These are phyloP conservation scores for Myotis davidii DNA, from an alignment of 2,113 vertebrate genomes.

Conservation along the genomic window DNA sequence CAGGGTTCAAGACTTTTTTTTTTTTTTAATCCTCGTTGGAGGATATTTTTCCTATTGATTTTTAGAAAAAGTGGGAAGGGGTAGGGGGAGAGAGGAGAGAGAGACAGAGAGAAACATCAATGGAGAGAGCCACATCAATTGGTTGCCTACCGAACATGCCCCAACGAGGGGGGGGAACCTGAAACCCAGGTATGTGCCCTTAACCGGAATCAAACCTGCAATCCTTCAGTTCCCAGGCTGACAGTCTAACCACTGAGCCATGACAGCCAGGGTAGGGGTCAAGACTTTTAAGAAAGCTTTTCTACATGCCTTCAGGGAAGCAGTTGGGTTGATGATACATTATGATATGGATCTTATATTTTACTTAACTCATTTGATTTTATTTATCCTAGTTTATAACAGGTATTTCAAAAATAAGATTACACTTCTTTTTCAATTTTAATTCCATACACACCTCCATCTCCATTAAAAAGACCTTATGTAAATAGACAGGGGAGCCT, in stretches of 20 bases:
- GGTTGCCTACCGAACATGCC: no score
- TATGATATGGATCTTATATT: slow-evolving; percentile 6
- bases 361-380: slow-evolving; percentile 45
- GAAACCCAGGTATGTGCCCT: no score
- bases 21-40: no score
- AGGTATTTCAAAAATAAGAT: slow-evolving; percentile 44
- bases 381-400: slow-evolving; percentile 31
- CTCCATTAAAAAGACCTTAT: slow-evolving; percentile 27
- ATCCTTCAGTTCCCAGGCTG: no score
- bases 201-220: no score
- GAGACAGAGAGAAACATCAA: no score
- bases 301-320: slow-evolving; percentile 31
- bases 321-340: background rate
- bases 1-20: background rate
- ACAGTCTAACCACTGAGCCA: no score
- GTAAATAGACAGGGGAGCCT: background rate
- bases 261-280: background rate
- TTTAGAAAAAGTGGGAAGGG: no score
- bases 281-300: slow-evolving; percentile 46
- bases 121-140: no score
- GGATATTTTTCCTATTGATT: no score
- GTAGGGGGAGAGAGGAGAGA: no score
- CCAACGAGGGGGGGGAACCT: no score
- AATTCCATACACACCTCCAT: background rate
- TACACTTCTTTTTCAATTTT: background rate